Evolutionary conservation across 2,797 vertebrate species (phyloP), one percentile per base, ranked within the genome.

Genomic region (Crenichthys baileyi): DNA sequence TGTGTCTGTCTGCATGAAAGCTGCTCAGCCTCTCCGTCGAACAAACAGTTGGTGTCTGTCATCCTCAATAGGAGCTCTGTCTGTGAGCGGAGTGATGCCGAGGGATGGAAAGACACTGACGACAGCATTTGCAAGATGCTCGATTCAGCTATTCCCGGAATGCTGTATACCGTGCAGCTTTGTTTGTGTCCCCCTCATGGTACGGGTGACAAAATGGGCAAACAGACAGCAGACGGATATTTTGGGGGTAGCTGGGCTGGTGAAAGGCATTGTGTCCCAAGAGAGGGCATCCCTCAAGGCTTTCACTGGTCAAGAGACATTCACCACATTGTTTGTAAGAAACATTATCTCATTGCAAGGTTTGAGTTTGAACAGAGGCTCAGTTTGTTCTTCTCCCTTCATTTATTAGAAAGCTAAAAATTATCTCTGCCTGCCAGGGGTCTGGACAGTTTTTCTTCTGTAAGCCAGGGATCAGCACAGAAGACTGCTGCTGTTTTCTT

Each of bases 351-450:
- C 75, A 78, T 91, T 83, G 86, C 89, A 91, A 91, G 76, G 68
- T 73, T 72, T 78, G 75, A 75, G 73, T 81, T 88, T 92, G 90
- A 94, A 93, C 86, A 87, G 85, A 84, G 80, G 85, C 88, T 86
- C 89, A 91, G 87, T 92, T 91, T 90, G 63, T 85, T 84, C 87
- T 79, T 85, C n/a, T 46, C 24, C 0, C 22, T 70, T 65, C 80
- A 56, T 91, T 92, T 93, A 92, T 92, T 92, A 91, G 89, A 89
- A 90, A 90, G 80, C 89, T 87, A 91, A 92, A 94, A 91, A 90
- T 87, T 85, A 80, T 72, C 79, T 88, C 81, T 8, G 81, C 86
- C 87, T 83, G 61, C 84, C 48, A 20, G 20, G 41, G 29, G 78
- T 46, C 82, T 60, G 83, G 80, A 79, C 90, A 89, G 87, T 92